A percentile compares a stretch with the other conserved stretches of the same genome.
phyloP scores from a whole-genome alignment of 2,888 invertebrate species.

The Mesoligia furuncula region DNA sequence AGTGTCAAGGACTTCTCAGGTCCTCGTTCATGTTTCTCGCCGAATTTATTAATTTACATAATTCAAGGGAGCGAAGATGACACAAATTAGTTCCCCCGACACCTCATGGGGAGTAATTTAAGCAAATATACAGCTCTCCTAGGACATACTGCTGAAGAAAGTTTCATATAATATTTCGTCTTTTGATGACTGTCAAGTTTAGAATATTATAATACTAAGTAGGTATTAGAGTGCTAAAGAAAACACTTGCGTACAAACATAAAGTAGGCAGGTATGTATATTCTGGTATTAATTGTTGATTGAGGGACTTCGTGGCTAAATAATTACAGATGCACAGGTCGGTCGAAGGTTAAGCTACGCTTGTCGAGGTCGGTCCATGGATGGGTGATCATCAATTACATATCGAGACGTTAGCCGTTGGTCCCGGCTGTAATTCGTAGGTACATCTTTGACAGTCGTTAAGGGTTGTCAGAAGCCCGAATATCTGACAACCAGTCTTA shows the following conservation, averaged over 20 bases:
- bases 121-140: slow-evolving; percentile 37
- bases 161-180: slow-evolving; percentile 33
- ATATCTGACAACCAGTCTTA: no score
- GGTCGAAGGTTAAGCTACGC: no score
- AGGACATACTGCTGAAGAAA: slow-evolving; percentile 39
- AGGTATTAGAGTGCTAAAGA: neutral
- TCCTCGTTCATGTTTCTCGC: slow-evolving; percentile 8
- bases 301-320: no score
- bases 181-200: slow-evolving; percentile 14
- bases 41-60: slow-evolving; percentile 55
- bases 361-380: no score
- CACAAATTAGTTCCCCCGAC: slow-evolving; percentile 48
- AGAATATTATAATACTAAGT: neutral
- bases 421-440: no score
- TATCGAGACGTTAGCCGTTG: no score
- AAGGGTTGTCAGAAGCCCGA: no score
- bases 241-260: neutral
- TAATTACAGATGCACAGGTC: no score
- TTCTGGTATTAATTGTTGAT: no score
- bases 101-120: slow-evolving; percentile 36
- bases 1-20: slow-evolving; percentile 6
- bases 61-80: slow-evolving; percentile 28
- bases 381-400: no score
- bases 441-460: no score
- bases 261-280: no score